Conservation (phyloP, 2,888 invertebrate genomes). For the Acleris laterana region DNA sequence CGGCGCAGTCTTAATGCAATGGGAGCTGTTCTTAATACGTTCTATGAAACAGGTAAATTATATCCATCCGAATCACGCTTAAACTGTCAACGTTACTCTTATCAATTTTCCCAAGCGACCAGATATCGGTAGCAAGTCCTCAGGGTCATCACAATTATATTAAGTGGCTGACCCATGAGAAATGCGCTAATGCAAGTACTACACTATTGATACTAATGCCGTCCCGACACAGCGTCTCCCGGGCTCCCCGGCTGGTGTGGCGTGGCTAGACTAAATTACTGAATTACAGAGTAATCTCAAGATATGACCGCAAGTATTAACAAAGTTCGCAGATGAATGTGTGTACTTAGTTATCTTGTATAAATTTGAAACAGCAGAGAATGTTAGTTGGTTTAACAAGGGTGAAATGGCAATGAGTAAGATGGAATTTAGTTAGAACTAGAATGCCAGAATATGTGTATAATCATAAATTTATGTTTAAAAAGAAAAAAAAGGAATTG, state of each 20-base stretch:
- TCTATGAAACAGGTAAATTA: no score
- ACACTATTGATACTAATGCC: conserved; percentile 59
- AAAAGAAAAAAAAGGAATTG: no score
- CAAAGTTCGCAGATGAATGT: background rate
- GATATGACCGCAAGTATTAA: background rate
- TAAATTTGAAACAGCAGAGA: background rate
- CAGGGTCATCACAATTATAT: conserved; percentile 23
- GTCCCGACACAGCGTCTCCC: conserved; percentile 35
- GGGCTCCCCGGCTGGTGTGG: conserved; percentile 9
- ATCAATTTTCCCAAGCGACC: background rate
- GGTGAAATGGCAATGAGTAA: no score
- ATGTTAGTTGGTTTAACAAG: no score
- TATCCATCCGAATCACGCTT: no score
- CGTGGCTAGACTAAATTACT: conserved; percentile 7
- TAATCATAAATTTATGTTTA: no score
- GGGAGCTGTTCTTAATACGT: no score
- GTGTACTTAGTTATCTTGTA: background rate
- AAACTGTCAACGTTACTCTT: no score
- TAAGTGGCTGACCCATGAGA: conserved; percentile 60
- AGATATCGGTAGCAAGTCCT: conserved; percentile 10
- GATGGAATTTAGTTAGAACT: no score
- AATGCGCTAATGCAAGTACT: conserved; percentile 65
- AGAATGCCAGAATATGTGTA: no score
- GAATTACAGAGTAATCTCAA: background rate
- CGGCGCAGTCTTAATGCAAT: no score